phyloP scores from a whole-genome alignment of 1,140 invertebrate genomes.

The Anagrus nilaparvatae region DNA sequence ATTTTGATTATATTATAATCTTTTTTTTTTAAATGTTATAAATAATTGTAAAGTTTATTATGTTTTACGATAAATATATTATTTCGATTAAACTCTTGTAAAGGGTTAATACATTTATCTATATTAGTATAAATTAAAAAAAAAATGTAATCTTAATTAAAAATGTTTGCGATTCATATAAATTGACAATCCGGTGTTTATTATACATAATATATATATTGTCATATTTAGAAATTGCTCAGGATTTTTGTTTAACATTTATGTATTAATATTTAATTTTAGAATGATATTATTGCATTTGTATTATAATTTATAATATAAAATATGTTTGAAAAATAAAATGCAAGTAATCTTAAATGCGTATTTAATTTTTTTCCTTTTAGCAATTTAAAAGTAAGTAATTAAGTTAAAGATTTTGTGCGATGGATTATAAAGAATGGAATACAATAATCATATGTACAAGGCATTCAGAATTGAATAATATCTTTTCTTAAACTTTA shows the following conservation, averaged over 20 bases:
- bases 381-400: too few relatives aligned
- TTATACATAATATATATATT: slow-evolving; percentile 30
- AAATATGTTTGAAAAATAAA: too few relatives aligned
- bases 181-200: slow-evolving; percentile 27
- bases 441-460: too few relatives aligned
- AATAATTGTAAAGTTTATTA: slow-evolving; percentile 39
- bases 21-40: slow-evolving; percentile 37
- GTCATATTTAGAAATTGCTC: slow-evolving; percentile 39
- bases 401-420: too few relatives aligned
- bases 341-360: too few relatives aligned
- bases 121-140: slow-evolving; percentile 21
- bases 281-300: slow-evolving; percentile 36
- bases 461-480: too few relatives aligned
- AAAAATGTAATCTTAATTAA: slow-evolving; percentile 32
- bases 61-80: slow-evolving; percentile 31
- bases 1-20: slow-evolving; percentile 24
- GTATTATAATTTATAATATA: slow-evolving; percentile 41
- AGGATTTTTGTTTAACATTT: slow-evolving; percentile 41
- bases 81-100: slow-evolving; percentile 26
- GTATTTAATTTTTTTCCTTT: too few relatives aligned
- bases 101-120: slow-evolving; percentile 31
- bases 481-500: too few relatives aligned
- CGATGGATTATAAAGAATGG: too few relatives aligned
- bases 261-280: slow-evolving; percentile 39
- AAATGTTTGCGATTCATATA: slow-evolving; percentile 28